A percentile compares a stretch with the other conserved stretches of the same genome.
These are phyloP conservation scores for Aelia acuminata DNA, from an alignment of 2,888 invertebrate genomes.

Conservation along the genomic window DNA sequence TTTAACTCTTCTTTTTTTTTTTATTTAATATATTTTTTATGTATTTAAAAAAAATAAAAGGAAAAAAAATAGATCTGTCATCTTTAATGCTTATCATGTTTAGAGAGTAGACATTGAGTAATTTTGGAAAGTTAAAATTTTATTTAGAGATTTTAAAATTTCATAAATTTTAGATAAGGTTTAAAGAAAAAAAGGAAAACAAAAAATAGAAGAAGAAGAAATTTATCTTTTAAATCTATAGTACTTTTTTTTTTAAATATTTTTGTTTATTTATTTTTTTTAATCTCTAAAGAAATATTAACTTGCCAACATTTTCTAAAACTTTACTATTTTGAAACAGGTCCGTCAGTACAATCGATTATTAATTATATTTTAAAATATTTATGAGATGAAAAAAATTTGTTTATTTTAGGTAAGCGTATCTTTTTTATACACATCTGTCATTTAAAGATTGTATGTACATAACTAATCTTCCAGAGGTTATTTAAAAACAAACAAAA, in stretches of 20 bases:
- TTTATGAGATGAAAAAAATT: slow-evolving; percentile 51
- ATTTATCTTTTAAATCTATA: too few relatives aligned
- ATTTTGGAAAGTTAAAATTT: slow-evolving; percentile 40
- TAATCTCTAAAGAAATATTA: slow-evolving; percentile 47
- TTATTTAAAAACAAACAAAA: slow-evolving; percentile 54
- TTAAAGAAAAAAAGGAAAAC: too few relatives aligned
- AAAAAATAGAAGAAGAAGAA: too few relatives aligned
- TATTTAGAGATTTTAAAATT: slow-evolving; percentile 33
- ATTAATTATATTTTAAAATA: slow-evolving; percentile 46
- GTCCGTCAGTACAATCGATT: slow-evolving; percentile 51
- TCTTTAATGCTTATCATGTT: neutral
- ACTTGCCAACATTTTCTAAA: slow-evolving; percentile 41
- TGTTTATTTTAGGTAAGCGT: slow-evolving; percentile 55
- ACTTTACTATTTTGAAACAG: slow-evolving; percentile 46
- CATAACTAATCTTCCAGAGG: slow-evolving; percentile 63
- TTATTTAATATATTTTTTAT: slow-evolving; percentile 52
- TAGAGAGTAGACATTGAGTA: slow-evolving; percentile 17
- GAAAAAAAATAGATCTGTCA: neutral
- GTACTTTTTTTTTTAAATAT: neutral
- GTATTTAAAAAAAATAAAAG: slow-evolving; percentile 30
- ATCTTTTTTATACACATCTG: slow-evolving; percentile 63
- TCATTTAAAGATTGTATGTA: slow-evolving; percentile 61
- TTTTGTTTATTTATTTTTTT: neutral
- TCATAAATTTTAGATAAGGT: neutral
- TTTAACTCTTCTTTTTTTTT: too few relatives aligned